Base-by-base conservation (phyloP, 1,140 invertebrate genomes). In the Drosophila persimilis region DNA sequence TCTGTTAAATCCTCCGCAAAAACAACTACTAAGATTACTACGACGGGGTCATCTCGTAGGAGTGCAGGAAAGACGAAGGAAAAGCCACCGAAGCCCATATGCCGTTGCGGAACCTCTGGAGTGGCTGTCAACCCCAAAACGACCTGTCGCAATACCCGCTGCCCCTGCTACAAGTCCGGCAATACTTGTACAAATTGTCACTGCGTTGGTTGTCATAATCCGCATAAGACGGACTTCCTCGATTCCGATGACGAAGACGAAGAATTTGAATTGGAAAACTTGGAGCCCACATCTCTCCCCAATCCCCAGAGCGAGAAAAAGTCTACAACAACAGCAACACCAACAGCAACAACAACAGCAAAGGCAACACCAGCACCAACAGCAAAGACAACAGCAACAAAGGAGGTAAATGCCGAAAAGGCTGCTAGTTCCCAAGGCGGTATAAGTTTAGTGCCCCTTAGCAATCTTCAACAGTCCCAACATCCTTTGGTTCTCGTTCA, bases 131-230 rank as follows among this genome's bases (percentile, higher is more conserved):
- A 81, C 7, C 50, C 75, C 2, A 56, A 57, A 0, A 54, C 51
- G 17, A 86, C 81, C 6, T 86, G 81, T 8, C 81, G 81, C 13
- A 81, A 73, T 7, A 51, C 44, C 1, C 73, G 81, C 9, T 86
- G 81, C 11, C 55, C 55, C 6, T 86, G 81, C 59, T 86, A 86
- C 35, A 51, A 31, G 3, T 41, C 24, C 0, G 78, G 70, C 0
- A 60, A 53, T 3, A 63, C 44, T 2, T 86, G 81, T 41, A n/a
- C 51, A 3, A 58, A 47, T 6, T 86, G 83, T 39, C 48, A 74
- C 17, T 86, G 81, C n/a, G 39, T 53, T 20, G 59, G 70, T 6
- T 86, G 81, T 50, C 77, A 88, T 7, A 86, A 86, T 75, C 81
- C 81, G 0, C 78, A 86, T 15, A 50, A 63, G 13, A 43, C 58